A percentile compares a stretch with the other conserved stretches of the same genome.
These are phyloP conservation scores for Mystacornis crossleyi DNA, from an alignment of 2,113 vertebrate genomes.

Conservation along the genomic window DNA sequence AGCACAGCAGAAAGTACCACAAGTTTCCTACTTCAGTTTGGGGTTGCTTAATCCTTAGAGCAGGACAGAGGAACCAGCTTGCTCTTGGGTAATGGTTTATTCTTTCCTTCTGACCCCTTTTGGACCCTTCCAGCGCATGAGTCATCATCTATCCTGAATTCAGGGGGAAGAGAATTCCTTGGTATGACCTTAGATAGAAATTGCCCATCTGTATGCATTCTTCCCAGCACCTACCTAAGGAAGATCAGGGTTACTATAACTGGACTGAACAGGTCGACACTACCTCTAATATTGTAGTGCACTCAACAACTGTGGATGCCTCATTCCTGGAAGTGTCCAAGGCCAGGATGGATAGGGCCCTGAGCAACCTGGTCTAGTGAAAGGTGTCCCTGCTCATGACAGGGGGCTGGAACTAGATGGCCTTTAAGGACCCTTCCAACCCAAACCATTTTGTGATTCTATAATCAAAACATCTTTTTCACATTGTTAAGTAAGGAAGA, in stretches of 20 bases:
- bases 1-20: background rate
- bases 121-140: background rate
- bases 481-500: background rate
- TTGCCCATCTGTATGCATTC: background rate
- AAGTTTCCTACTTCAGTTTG: background rate
- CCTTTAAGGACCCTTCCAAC: background rate
- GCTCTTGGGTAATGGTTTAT: background rate
- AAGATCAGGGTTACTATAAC: background rate
- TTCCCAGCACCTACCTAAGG: background rate
- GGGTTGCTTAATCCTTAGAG: background rate
- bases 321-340: background rate
- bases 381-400: background rate
- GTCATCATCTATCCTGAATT: background rate
- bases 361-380: background rate
- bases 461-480: background rate
- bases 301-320: background rate
- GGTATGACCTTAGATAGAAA: background rate
- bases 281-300: background rate
- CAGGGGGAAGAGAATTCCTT: background rate
- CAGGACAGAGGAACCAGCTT: background rate
- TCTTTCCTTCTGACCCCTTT: background rate
- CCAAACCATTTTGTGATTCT: background rate
- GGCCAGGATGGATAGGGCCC: background rate
- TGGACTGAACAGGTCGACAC: background rate
- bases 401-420: background rate